Base-by-base conservation (phyloP, 1,140 invertebrate species). In the Tigriopus japonicus region DNA sequence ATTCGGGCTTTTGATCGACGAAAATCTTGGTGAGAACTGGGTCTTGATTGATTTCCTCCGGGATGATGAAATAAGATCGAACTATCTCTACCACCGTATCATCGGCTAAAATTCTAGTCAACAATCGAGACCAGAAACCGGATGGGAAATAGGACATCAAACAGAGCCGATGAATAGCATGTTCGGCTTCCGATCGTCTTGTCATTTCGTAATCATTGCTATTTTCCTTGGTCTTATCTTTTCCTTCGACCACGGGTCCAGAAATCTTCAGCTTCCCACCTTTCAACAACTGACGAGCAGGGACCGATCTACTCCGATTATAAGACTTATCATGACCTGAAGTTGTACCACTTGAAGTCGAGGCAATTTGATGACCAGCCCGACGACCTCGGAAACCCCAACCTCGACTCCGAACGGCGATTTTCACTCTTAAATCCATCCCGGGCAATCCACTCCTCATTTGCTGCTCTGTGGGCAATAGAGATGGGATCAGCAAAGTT, bases 81-180 rank as follows among this genome's bases (percentile, higher is more conserved):
- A 89, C 81, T n/a, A 87, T 86, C 61, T 87, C 84, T 1, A 86
- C 79, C 23, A 92, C 81, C 12, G 81, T 77, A 64, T 91, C 84
- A 70, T 98, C 93, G 0, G 89, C 89, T 23, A 98, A 71, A 53
- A 97, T 81, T 19, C 93, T 74, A 0, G 91, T 91, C 13, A 94
- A 89, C 2, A 98, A 76, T 10, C 94, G 75, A 0, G 93, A 87
- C 95, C 94, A 98, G 72, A 98, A 98, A 0, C 95, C 95, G 65
- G 87, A 87, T 0, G 95, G 95, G 69, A 98, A 89, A 72, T 98
- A 98, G 0, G 92, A 92, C 79, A 98, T 86, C 1, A 92, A 72
- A 3, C 92, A 71, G 24, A 92, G 71, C 9, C 89, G 72, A 0
- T 68, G 65, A 49, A 72, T 65, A 24, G 68, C 64, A 9, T 66